Evolutionary conservation across 2,888 invertebrate genomes (phyloP), one percentile per base, ranked within the genome.

Genomic region (Leptinotarsa tumamoca): DNA sequence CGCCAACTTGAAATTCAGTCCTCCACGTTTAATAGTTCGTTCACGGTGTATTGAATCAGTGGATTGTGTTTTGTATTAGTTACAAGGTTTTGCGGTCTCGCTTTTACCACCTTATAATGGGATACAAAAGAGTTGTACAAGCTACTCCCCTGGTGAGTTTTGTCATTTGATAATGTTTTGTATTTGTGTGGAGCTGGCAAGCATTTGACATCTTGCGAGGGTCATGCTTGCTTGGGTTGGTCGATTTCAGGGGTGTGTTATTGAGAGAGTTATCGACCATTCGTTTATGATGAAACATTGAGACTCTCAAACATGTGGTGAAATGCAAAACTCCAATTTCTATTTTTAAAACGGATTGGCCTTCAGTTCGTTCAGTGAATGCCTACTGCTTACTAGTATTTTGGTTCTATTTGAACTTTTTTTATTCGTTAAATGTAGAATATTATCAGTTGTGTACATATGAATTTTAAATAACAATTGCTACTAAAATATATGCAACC

Each of bases 141-240:
- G 80, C 80, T 58, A 78, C 80, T 23, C 79, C 80, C 49, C 67
- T 79, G 76, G 80, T 80, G 73, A 51, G 80, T 78, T 23, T 49
- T 52, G 21, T 33, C 17, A 18, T 14, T n/a, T 17, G 68, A 67
- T 68, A 61, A 49, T 72, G 21, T 72, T 68, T 10, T 70, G 14
- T 71, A 61, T 49, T 51, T 10, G 43, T 43, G 43, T 43, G 10
- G 10, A 43, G 43, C 43, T 43, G 43, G 43, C 43, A 43, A 43
- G 43, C 10, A 43, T 43, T 43, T 43, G 43, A 43, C 10, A 43
- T 43, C 43, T 43, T 33, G 18, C 43, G 27, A 68, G 27, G 54
- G 27, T 51, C 51, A 49, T n/a, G 68, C 17, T 68, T 17, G 68
- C 54, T 52, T 51, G 27, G 54, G 51, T 63, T 63, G 63, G 63